phyloP scores from a whole-genome alignment of 1,140 invertebrate species.

The Rhyzopertha dominica region DNA sequence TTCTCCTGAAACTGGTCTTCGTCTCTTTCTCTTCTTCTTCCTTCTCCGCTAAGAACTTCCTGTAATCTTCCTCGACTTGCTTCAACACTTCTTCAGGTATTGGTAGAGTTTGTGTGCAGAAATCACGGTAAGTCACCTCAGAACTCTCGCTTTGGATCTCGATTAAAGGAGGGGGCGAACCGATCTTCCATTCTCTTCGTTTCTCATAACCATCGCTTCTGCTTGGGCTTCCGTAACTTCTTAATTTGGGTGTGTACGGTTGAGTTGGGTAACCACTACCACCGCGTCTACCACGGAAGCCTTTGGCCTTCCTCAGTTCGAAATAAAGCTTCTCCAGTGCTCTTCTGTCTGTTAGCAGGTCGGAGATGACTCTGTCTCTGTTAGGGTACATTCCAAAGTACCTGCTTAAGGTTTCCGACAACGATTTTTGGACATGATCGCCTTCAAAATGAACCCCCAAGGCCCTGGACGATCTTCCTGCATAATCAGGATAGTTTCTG shows the following conservation, averaged over 20 bases:
- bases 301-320: conserved; percentile 62
- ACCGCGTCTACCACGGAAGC: conserved; percentile 54
- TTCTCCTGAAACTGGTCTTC: conserved; percentile 47
- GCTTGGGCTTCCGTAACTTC: conserved; percentile 16
- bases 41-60: conserved; percentile 39
- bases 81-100: conserved; percentile 52
- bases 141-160: conserved; percentile 59
- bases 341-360: conserved; percentile 64
- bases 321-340: conserved; percentile 67
- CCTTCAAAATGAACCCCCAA: conserved; percentile 44
- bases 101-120: conserved; percentile 58
- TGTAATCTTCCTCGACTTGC: conserved; percentile 49
- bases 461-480: conserved; percentile 2
- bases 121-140: conserved; percentile 48
- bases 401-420: conserved; percentile 60
- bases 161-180: conserved; percentile 58
- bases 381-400: conserved; percentile 62
- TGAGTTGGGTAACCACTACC: conserved; percentile 24
- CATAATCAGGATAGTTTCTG: conserved; percentile 11
- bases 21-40: conserved; percentile 40
- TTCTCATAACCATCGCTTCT: conserved; percentile 42
- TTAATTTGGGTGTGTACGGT: conserved; percentile 14
- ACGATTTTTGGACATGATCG: conserved; percentile 56
- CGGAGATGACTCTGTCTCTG: conserved; percentile 62
- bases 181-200: conserved; percentile 36